A percentile compares a stretch with the other conserved stretches of the same genome.
These are phyloP conservation scores for Erebia epiphron DNA, from an alignment of 2,888 invertebrate genomes.

Conservation along the genomic window DNA sequence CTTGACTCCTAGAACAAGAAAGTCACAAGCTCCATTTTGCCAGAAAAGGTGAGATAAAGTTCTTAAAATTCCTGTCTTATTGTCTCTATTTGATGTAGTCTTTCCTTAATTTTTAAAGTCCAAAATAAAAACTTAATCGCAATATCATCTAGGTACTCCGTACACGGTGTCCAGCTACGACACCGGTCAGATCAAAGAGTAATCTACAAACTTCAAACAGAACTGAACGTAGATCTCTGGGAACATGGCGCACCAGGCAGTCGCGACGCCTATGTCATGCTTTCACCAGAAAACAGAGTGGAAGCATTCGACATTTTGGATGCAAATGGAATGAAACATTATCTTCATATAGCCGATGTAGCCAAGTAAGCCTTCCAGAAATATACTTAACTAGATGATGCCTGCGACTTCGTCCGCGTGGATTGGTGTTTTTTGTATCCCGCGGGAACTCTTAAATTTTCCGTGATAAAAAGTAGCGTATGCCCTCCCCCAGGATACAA, in stretches of 20 bases:
- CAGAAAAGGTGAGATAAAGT: no score
- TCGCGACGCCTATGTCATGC: conserved; percentile 54
- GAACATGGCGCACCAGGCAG: conserved; percentile 47
- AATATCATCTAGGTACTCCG: conserved; percentile 47
- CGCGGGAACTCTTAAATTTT: no score
- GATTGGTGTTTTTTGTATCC: no score
- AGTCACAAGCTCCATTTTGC: no score
- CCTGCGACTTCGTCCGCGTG: no score
- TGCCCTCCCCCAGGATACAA: no score
- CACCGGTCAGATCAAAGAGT: conserved; percentile 34
- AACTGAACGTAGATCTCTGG: conserved; percentile 55
- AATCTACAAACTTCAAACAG: conserved; percentile 43
- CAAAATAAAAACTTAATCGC: background rate
- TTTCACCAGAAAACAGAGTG: conserved; percentile 44
- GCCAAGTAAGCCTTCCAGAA: conserved; percentile 47
- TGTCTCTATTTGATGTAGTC: no score
- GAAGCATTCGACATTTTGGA: conserved; percentile 49
- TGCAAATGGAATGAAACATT: conserved; percentile 45
- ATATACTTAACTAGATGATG: no score
- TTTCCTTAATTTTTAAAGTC: no score
- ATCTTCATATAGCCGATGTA: conserved; percentile 52
- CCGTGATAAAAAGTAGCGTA: no score
- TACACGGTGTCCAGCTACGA: conserved; percentile 49
- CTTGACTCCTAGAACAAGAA: no score
- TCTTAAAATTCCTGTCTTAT: no score